Evolutionary conservation across 2,113 vertebrate genomes (phyloP).

Genomic region (Hydrolagus affinis): DNA sequence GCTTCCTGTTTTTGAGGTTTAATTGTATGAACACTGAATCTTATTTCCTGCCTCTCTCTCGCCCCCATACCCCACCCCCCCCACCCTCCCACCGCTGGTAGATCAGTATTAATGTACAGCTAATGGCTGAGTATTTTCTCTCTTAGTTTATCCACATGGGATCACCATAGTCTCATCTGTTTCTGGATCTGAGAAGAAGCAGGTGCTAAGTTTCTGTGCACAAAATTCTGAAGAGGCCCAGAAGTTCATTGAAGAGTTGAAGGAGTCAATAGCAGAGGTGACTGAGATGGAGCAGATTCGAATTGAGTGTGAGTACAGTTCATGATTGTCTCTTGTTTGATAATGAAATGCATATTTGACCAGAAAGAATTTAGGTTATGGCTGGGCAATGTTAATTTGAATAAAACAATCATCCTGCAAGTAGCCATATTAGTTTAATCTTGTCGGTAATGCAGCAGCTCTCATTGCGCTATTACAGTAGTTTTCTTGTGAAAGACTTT

Average conservation of each 20-base stretch:
- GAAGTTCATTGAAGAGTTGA: constrained; percentile 92
- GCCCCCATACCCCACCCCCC: not conserved
- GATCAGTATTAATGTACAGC: too few relatives aligned
- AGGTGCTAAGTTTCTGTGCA: constrained; percentile 90
- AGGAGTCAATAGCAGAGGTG: constrained; percentile 92
- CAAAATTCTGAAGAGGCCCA: constrained; percentile 88
- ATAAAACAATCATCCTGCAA: too few relatives aligned
- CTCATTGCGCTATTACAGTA: too few relatives aligned
- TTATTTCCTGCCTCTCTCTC: not conserved
- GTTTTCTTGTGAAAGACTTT: too few relatives aligned
- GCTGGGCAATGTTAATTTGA: not conserved
- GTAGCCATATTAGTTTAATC: not conserved
- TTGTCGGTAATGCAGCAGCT: too few relatives aligned
- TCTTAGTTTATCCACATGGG: constrained; percentile 90
- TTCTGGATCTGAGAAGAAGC: constrained; percentile 91
- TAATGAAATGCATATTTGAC: not conserved
- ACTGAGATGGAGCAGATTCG: constrained; percentile 97
- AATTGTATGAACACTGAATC: not conserved
- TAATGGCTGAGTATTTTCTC: constrained; percentile 22
- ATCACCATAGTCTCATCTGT: constrained; percentile 88
- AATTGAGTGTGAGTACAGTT: constrained; percentile 88
- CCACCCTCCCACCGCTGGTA: not conserved
- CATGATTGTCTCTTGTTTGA: not conserved
- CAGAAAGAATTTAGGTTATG: too few relatives aligned
- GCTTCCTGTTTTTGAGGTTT: too few relatives aligned